phyloP scores from a whole-genome alignment of 2,797 vertebrate species.

The Amblyopsis hoosieri region DNA sequence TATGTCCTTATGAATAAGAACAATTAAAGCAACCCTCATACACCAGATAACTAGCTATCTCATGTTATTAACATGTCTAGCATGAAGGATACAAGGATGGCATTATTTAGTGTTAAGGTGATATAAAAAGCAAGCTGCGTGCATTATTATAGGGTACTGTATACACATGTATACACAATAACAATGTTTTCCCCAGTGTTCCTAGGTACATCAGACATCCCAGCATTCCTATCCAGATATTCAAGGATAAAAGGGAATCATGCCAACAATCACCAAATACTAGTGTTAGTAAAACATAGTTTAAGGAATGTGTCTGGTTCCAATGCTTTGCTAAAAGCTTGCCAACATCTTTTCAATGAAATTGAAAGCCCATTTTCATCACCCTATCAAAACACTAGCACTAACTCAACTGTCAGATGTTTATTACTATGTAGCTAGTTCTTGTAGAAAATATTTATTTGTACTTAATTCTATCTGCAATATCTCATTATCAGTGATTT shows the following conservation, averaged over 20 bases:
- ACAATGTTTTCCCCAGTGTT: slow-evolving; percentile 2
- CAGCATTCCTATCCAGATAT: slow-evolving; percentile 22
- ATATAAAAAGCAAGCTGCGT: no score
- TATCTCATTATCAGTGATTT: slow-evolving; percentile 41
- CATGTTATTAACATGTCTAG: no score
- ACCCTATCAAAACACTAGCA: slow-evolving; percentile 10
- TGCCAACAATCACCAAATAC: slow-evolving; percentile 19
- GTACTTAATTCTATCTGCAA: slow-evolving; percentile 11
- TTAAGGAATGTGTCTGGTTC: slow-evolving; percentile 10
- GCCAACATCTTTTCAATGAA: slow-evolving; percentile 25
- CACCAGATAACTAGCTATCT: no score
- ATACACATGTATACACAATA: no score
- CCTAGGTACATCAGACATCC: slow-evolving; percentile 29
- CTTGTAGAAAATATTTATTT: slow-evolving; percentile 47
- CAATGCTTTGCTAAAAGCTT: neutral
- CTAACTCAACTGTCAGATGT: slow-evolving; percentile 16
- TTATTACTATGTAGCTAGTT: slow-evolving; percentile 33
- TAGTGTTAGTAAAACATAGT: neutral
- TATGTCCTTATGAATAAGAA: neutral
- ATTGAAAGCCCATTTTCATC: slow-evolving; percentile 31
- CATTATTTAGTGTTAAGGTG: no score
- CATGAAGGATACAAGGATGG: no score
- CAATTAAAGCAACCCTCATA: neutral
- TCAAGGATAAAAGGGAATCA: slow-evolving; percentile 33
- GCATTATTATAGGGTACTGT: neutral